Evolutionary conservation across 2,888 invertebrate species (phyloP), one percentile per base, ranked within the genome.

Genomic region (Hyalella azteca): DNA sequence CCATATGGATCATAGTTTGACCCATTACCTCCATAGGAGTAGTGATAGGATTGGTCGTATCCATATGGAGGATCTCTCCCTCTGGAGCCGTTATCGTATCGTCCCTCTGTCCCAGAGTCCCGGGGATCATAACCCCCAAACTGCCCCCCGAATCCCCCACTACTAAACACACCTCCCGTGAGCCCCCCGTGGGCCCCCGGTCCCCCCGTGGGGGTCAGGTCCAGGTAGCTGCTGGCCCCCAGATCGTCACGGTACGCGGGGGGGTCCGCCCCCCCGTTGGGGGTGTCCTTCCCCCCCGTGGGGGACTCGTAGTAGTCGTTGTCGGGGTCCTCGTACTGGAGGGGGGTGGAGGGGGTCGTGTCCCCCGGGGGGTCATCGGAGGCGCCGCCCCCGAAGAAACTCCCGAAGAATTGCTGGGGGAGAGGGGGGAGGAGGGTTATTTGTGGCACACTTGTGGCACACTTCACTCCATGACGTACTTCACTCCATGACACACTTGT

Each of bases 21-120:
- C 78, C 29, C 39, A 5, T 36, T 78, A 13, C 36, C n/a, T 36
- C 36, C 66, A 36, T 66, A 36, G 36, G 13, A 7, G 66, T 66
- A 66, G 15, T 36, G 3, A 66, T 66, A 66, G 19, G 66, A 66
- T 36, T 36, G 36, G 26, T 66, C 66, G 36, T 66, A 66, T 32
- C 36, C 66, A 19, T 66, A 66, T 2, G 66, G 29, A 36, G 9
- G 9, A 19, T 29, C 39, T 7, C 36, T 36, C 19, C 66, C 39
- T 36, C 66, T 11, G 4, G 66, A 66, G 36, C 36, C 66, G 19
- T 66, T 66, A 45, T 75, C 40, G 41, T 41, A 48, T 13, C 40
- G 22, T 9, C 75, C 75, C 26, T 75, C 75, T 3, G 75, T 75
- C 5, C 75, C 75, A 11, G 75, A 75, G 29, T 75, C 75, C 36